A percentile compares a stretch with the other conserved stretches of the same genome.
Conservation (phyloP, 2,797 vertebrate species). For the Scomberomorus guttatus region DNA sequence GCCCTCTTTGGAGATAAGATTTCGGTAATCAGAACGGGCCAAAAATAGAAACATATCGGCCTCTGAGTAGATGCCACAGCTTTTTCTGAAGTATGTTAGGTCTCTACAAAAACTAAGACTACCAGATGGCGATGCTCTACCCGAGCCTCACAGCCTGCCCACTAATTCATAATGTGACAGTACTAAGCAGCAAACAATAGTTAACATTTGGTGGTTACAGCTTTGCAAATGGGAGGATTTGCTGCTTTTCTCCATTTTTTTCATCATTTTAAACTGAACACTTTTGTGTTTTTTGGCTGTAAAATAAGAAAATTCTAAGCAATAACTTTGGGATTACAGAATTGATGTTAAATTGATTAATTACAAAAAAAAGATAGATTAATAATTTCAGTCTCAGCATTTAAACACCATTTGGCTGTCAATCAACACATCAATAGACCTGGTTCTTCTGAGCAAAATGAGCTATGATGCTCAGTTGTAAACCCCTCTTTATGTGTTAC, state of each 20-base stretch:
- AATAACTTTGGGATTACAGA: too few relatives aligned
- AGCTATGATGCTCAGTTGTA: too few relatives aligned
- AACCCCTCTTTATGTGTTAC: neutral
- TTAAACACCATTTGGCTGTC: neutral
- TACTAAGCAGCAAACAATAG: conserved; percentile 54
- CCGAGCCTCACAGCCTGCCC: conserved; percentile 62
- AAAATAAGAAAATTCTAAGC: too few relatives aligned
- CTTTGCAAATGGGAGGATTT: conserved; percentile 42
- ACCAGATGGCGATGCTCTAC: conserved; percentile 70
- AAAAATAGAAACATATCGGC: conserved; percentile 59
- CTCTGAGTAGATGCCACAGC: conserved; percentile 53
- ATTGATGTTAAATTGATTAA: neutral
- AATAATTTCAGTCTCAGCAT: neutral
- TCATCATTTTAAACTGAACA: conserved; percentile 1
- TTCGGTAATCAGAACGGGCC: conserved; percentile 49
- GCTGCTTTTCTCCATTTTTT: neutral
- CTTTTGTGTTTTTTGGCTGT: neutral
- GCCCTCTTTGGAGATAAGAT: conserved; percentile 29
- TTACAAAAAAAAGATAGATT: neutral
- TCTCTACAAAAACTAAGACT: conserved; percentile 52
- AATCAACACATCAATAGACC: neutral
- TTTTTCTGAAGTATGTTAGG: conserved; percentile 57
- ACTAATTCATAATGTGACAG: conserved; percentile 67
- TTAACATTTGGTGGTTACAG: conserved; percentile 65
- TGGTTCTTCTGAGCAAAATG: neutral